Evolutionary conservation across 2,113 vertebrate genomes (phyloP).

Genomic region (Columbina picui): DNA sequence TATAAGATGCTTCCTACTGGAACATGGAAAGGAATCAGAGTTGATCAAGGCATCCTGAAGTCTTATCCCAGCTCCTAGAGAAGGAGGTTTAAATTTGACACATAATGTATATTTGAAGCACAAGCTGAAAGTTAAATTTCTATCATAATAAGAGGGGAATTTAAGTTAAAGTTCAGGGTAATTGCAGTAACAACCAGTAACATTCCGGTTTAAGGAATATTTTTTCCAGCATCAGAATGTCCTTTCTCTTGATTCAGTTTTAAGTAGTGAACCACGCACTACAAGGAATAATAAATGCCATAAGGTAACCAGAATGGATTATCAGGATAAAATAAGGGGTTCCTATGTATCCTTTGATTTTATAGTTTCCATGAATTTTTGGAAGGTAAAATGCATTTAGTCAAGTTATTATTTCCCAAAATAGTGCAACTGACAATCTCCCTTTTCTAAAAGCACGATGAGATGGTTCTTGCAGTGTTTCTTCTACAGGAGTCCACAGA

Average conservation of each 20-base stretch:
- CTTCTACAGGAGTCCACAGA: not conserved
- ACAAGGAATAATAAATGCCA: not conserved
- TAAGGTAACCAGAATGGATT: not conserved
- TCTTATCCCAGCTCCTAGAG: not conserved
- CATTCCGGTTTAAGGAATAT: not conserved
- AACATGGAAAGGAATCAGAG: not conserved
- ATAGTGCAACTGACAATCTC: not conserved
- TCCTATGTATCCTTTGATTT: not conserved
- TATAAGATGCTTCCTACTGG: not conserved
- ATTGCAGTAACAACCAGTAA: not conserved
- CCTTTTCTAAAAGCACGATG: not conserved
- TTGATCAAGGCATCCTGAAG: not conserved
- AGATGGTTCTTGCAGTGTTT: not conserved
- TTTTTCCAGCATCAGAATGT: not conserved
- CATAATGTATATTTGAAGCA: not conserved
- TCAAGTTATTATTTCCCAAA: not conserved
- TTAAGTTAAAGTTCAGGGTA: not conserved
- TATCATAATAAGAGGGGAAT: not conserved
- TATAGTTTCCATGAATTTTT: not conserved
- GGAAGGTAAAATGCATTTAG: not conserved
- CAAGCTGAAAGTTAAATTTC: not conserved
- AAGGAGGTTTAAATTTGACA: not conserved
- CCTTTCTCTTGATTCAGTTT: not conserved
- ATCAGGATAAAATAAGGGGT: not conserved
- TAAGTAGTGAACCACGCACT: not conserved